Percentiles rank a stretch among this genome's conserved stretches.
Conservation (phyloP, 2,113 vertebrate genomes). For the Pithys albifrons region DNA sequence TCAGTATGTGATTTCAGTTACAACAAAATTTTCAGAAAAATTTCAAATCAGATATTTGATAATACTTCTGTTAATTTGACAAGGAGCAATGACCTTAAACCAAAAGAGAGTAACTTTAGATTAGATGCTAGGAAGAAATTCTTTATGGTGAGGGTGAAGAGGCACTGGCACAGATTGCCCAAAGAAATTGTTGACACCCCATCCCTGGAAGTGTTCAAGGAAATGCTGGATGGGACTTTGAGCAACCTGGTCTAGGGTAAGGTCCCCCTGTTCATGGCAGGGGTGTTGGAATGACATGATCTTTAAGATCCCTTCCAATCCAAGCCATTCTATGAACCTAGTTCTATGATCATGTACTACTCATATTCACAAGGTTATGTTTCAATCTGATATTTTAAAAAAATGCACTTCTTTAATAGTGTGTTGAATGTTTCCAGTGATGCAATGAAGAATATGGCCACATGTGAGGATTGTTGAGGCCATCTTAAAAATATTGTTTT, state of each 20-base stretch:
- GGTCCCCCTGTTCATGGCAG: neutral
- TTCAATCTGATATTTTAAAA: neutral
- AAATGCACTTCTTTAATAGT: neutral
- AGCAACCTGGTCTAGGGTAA: neutral
- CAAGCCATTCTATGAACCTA: neutral
- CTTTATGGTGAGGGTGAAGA: neutral
- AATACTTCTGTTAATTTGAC: neutral
- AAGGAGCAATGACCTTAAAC: neutral
- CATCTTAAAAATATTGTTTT: neutral
- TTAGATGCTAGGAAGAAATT: neutral
- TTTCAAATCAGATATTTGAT: neutral
- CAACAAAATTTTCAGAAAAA: neutral
- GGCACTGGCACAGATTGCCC: neutral
- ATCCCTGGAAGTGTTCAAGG: neutral
- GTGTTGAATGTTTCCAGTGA: neutral
- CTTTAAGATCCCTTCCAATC: neutral
- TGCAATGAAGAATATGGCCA: neutral
- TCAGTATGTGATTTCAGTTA: neutral
- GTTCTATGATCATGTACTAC: neutral
- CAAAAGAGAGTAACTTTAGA: neutral
- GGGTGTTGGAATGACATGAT: neutral
- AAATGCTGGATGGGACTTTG: neutral
- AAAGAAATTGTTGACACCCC: neutral
- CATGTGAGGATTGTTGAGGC: neutral
- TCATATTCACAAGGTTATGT: neutral